phyloP scores from a whole-genome alignment of 2,888 invertebrate genomes.

The Alloscopus bannaensis region DNA sequence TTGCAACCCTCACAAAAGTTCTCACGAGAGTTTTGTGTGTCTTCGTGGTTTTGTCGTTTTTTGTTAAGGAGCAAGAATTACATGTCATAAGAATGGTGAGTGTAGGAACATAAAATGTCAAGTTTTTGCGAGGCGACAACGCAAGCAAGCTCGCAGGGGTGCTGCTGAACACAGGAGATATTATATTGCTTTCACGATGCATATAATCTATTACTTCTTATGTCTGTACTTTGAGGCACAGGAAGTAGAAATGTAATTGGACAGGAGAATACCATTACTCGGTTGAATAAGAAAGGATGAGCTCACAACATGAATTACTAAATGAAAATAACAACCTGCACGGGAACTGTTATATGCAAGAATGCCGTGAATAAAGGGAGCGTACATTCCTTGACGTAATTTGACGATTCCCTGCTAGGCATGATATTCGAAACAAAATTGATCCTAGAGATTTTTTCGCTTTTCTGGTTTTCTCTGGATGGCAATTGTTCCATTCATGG shows the following conservation, averaged over 20 bases:
- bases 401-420: slow-evolving; percentile 24
- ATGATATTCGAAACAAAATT: slow-evolving; percentile 9
- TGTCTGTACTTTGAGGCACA: background rate
- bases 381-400: slow-evolving; percentile 19
- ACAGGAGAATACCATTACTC: too few relatives aligned
- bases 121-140: too few relatives aligned
- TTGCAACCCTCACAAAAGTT: background rate
- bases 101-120: too few relatives aligned
- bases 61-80: background rate
- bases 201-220: too few relatives aligned
- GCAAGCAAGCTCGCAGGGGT: too few relatives aligned
- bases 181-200: too few relatives aligned
- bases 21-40: background rate
- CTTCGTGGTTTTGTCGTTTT: background rate
- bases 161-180: too few relatives aligned
- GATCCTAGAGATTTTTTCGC: too few relatives aligned
- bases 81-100: background rate
- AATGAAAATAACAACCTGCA: background rate
- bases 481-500: too few relatives aligned
- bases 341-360: background rate
- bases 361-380: background rate
- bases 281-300: too few relatives aligned
- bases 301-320: too few relatives aligned
- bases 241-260: background rate
- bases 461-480: too few relatives aligned